Evolutionary conservation across 2,888 invertebrate species (phyloP).

Genomic region (Amblyjoppa proteus): DNA sequence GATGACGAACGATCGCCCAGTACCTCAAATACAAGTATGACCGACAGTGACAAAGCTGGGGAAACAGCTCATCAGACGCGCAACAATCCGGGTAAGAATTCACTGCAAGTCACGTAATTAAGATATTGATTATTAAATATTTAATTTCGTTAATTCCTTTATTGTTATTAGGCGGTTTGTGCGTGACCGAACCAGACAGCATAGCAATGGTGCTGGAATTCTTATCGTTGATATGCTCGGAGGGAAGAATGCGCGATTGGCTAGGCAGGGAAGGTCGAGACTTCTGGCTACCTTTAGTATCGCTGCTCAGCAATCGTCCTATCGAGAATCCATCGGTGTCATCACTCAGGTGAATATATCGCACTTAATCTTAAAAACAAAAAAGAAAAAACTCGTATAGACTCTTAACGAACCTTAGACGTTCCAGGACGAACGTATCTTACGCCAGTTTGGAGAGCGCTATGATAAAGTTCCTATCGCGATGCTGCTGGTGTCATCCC

Average conservation of each 20-base stretch:
- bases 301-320: slow-evolving; percentile 90
- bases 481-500: slow-evolving; percentile 94
- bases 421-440: slow-evolving; percentile 79
- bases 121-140: background rate
- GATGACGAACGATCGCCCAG: slow-evolving; percentile 70
- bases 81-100: slow-evolving; percentile 70
- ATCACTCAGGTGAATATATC: slow-evolving; percentile 76
- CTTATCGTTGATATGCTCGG: slow-evolving; percentile 92
- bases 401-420: slow-evolving; percentile 59
- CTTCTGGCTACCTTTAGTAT: slow-evolving; percentile 95
- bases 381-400: background rate
- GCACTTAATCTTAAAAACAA: background rate
- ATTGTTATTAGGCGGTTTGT: slow-evolving; percentile 77
- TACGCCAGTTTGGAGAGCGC: slow-evolving; percentile 88
- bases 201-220: slow-evolving; percentile 91
- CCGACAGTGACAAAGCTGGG: slow-evolving; percentile 86
- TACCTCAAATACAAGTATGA: slow-evolving; percentile 77
- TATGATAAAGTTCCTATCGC: slow-evolving; percentile 93
- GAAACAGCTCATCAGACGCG: slow-evolving; percentile 73
- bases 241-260: slow-evolving; percentile 95
- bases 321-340: slow-evolving; percentile 82
- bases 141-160: background rate
- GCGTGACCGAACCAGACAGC: slow-evolving; percentile 87
- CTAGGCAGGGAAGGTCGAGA: slow-evolving; percentile 92
- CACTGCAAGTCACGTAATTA: background rate